Base-by-base conservation (phyloP, 2,797 vertebrate genomes). In the Lutjanus argentimaculatus region DNA sequence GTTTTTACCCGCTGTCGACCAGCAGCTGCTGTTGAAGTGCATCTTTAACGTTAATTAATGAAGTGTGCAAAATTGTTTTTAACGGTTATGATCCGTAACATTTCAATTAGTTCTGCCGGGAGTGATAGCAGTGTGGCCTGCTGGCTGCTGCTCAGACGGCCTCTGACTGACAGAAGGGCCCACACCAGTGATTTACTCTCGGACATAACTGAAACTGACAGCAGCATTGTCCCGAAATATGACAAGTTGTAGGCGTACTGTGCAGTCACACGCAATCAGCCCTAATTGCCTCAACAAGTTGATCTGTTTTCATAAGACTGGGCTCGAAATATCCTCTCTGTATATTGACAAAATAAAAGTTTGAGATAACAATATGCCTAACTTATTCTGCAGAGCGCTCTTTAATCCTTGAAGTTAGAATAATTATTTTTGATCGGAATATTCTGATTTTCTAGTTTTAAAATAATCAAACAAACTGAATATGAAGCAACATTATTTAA, bases 1-100 rank as follows among this genome's bases (percentile, higher is more conserved):
- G 85, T 89, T 91, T 89, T 77, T 91, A 75, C 90, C 91, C 89
- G 85, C 85, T 74, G 88, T 90, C 92, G 91, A 85, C 88, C 94
- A 91, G 95, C 97, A 97, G 96, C 96, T 97, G 92, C 96, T 92
- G 95, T 96, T 96, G 94, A 95, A 94, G 94, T 92, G 95, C 94
- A 88, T 94, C 95, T 95, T 95, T 95, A 95, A 94, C 95, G 91
- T 87, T 94, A 96, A 96, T 96, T 96, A 97, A 93, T 93, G 95
- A 97, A 96, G 96, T 96, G 95, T 97, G 96, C 91, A 94, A 95
- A 94, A 94, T 94, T 89, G 92, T 90, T 88, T 93, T 94, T 94
- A 97, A 97, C 96, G 95, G 97, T 96, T 95, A 91, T 84, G 95
- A 96, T 97, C 96, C 92, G 85, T 85, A 90, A 94, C 93, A 87